These are phyloP conservation scores for Leptoteleia sp. DNA, from an alignment of 1,140 invertebrate species.

Conservation along the genomic window DNA sequence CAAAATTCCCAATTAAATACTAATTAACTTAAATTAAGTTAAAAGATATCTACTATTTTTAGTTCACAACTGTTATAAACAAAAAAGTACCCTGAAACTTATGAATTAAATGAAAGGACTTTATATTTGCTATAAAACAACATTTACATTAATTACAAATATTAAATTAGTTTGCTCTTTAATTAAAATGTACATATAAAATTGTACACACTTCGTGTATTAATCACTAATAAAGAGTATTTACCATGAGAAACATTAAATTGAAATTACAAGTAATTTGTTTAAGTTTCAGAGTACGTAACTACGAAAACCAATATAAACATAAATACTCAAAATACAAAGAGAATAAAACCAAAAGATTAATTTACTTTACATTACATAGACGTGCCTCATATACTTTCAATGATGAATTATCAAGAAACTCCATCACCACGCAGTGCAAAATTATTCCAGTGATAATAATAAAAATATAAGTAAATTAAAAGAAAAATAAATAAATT, in stretches of 20 bases:
- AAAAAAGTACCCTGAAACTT: slow-evolving; percentile 26
- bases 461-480: slow-evolving; percentile 4
- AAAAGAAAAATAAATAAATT: slow-evolving; percentile 4
- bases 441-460: slow-evolving; percentile 21
- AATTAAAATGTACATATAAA: too few species aligned
- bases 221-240: too few species aligned
- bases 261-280: too few species aligned
- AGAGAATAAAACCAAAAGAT: slow-evolving; percentile 25
- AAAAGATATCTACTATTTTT: slow-evolving; percentile 18
- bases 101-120: too few species aligned
- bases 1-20: slow-evolving; percentile 12
- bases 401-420: slow-evolving; percentile 20
- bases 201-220: too few species aligned
- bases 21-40: slow-evolving; percentile 14
- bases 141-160: too few species aligned
- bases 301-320: slow-evolving; percentile 12
- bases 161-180: too few species aligned
- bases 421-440: slow-evolving; percentile 54
- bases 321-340: slow-evolving; percentile 24
- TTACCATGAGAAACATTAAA: background rate
- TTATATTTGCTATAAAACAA: too few species aligned
- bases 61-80: slow-evolving; percentile 28
- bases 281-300: slow-evolving; percentile 25
- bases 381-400: slow-evolving; percentile 38
- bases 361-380: slow-evolving; percentile 22